Percentiles rank a stretch among this genome's conserved stretches.
Conservation (phyloP, 2,888 invertebrate species). For the Melanargia galathea region DNA sequence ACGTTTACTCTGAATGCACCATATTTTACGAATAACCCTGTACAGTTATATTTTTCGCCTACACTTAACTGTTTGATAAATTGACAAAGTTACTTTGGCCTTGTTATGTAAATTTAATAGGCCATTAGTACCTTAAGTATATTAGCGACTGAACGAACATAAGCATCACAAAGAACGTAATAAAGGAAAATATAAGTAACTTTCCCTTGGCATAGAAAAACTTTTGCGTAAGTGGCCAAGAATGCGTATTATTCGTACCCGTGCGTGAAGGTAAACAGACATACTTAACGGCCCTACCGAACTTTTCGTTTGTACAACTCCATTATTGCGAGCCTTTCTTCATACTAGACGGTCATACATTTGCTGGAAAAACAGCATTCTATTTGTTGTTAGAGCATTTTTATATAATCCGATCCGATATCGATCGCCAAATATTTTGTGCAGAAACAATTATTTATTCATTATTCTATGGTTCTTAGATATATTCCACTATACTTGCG, state of each 20-base stretch:
- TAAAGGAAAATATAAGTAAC: slow-evolving; percentile 19
- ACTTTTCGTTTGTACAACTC: slow-evolving; percentile 31
- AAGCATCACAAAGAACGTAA: slow-evolving; percentile 21
- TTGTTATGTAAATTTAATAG: slow-evolving; percentile 19
- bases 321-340: slow-evolving; percentile 19
- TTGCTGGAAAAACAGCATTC: background rate
- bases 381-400: background rate
- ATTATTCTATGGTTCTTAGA: background rate
- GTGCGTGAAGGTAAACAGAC: slow-evolving; percentile 34
- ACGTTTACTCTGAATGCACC: too few species aligned
- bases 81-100: slow-evolving; percentile 18
- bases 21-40: background rate
- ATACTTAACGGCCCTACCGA: slow-evolving; percentile 25
- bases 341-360: background rate
- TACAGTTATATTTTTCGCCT: background rate
- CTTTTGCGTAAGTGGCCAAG: slow-evolving; percentile 18
- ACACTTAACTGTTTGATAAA: slow-evolving; percentile 12
- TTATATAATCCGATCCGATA: background rate
- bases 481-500: too few species aligned
- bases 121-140: slow-evolving; percentile 19
- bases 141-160: slow-evolving; percentile 19
- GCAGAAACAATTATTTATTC: background rate
- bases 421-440: background rate
- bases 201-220: slow-evolving; percentile 21
- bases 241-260: slow-evolving; percentile 23